Base-by-base conservation (phyloP, 2,113 vertebrate species). In the Corythaeola cristata region DNA sequence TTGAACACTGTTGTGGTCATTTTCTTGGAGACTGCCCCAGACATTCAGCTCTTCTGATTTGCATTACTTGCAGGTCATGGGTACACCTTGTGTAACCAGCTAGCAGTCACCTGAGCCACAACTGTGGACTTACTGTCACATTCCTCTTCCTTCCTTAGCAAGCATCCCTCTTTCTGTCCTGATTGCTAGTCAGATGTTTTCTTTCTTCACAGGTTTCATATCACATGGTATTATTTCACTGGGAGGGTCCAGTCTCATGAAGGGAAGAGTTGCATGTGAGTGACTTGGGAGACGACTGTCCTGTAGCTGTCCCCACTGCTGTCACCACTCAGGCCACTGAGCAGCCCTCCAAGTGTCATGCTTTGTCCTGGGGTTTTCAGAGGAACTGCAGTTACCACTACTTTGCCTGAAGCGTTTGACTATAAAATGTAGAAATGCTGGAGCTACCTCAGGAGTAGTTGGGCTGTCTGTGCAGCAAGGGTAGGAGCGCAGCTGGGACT, bases 231-330 rank as follows among this genome's bases (percentile, higher is more conserved):
- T 22, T n/a, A 2, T 32, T 90, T 72, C 56, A 52, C 1, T 44
- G 13, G 39, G 30, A 71, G 23, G 14, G 9, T 55, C 32, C 5
- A 16, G 35, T 85, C 17, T 55, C 7, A 4, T 0, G 1, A 67
- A 60, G 15, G 30, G 2, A 59, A 52, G 69, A 49, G 20, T 14
- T 86, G 21, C 12, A 13, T 6, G 8, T 12, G 52, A 45, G 35
- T 56, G 32, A 8, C 20, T 15, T 77, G 44, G 21, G 53, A 67
- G 15, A 16, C 33, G 21, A 6, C 67, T 79, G 28, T 56, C 27
- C 60, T 67, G 8, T 22, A 50, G 37, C 26, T n/a, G 22, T 47
- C 33, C 13, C 12, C 21, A 12, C 19, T 66, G 26, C 28, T 39
- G 1, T 64, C 56, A 23, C 41, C 26, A 4, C 1, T 1, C 24